Percentiles rank a stretch among this genome's conserved stretches.
These are phyloP conservation scores for Babyrousa celebensis DNA, from an alignment of 2,797 vertebrate species.

Conservation along the genomic window DNA sequence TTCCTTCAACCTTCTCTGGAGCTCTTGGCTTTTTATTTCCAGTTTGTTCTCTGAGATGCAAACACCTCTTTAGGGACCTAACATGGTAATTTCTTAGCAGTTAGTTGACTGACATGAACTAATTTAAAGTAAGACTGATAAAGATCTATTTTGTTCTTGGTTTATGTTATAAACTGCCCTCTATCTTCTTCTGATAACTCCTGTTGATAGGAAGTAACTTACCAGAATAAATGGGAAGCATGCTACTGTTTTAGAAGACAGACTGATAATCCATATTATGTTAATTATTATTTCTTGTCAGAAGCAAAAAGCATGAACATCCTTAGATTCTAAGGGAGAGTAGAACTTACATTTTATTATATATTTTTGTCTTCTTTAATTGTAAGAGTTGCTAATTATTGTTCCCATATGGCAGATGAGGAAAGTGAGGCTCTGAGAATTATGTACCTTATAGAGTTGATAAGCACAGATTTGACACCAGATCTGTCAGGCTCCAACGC, in stretches of 20 bases:
- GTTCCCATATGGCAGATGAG: neutral
- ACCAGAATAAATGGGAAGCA: conserved; percentile 60
- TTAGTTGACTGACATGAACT: conserved; percentile 32
- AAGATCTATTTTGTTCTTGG: conserved; percentile 64
- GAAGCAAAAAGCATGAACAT: conserved; percentile 21
- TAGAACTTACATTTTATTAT: neutral
- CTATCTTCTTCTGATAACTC: conserved; percentile 64
- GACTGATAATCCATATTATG: neutral
- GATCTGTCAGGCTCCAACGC: neutral
- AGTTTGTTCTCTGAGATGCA: neutral
- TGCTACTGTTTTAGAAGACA: conserved; percentile 60
- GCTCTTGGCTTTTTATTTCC: neutral
- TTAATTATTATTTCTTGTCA: conserved; percentile 58
- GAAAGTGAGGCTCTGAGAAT: neutral
- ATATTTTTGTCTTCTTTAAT: conserved; percentile 23
- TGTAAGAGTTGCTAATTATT: conserved; percentile 28
- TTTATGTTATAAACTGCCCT: conserved; percentile 48
- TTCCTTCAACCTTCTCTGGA: neutral
- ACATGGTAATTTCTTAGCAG: neutral
- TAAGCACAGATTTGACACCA: conserved; percentile 7
- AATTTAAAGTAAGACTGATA: conserved; percentile 65
- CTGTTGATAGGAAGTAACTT: conserved; percentile 68
- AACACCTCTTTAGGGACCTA: neutral
- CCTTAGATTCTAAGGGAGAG: conserved; percentile 8
- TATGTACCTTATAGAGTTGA: neutral